Conservation (phyloP, 2,888 invertebrate genomes). For the Erannis defoliaria region DNA sequence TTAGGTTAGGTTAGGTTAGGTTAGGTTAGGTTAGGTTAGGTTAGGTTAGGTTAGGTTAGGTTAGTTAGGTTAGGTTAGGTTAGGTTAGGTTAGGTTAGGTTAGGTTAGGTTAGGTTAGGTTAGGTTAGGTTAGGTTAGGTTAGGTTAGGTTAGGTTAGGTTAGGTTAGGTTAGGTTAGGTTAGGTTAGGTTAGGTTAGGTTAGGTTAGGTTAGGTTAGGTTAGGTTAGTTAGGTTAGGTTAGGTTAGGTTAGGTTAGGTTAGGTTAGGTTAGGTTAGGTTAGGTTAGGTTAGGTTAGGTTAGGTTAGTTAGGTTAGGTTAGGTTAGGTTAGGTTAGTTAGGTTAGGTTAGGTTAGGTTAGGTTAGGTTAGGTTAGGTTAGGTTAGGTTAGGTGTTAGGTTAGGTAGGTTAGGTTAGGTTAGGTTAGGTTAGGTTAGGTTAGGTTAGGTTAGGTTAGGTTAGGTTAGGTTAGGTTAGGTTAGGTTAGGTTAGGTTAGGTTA, state of each 20-base stretch:
- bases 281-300: not conserved
- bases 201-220: not conserved
- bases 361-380: not conserved
- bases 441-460: not conserved
- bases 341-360: no score
- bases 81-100: slow-evolving; percentile 3
- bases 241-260: slow-evolving; percentile 26
- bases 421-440: not conserved
- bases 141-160: not conserved
- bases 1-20: slow-evolving; percentile 7
- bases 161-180: slow-evolving; percentile 1
- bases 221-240: slow-evolving; percentile 21
- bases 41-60: slow-evolving; percentile 7
- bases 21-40: slow-evolving; percentile 8
- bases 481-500: not conserved
- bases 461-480: not conserved
- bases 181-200: slow-evolving; percentile 2
- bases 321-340: no score
- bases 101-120: slow-evolving; percentile 3
- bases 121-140: slow-evolving; percentile 1
- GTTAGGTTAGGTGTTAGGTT: not conserved
- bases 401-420: not conserved
- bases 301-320: no score
- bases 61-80: slow-evolving; percentile 7
- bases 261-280: slow-evolving; percentile 6